phyloP scores from a whole-genome alignment of 2,888 invertebrate genomes.

The Pantelozetes paolii region DNA sequence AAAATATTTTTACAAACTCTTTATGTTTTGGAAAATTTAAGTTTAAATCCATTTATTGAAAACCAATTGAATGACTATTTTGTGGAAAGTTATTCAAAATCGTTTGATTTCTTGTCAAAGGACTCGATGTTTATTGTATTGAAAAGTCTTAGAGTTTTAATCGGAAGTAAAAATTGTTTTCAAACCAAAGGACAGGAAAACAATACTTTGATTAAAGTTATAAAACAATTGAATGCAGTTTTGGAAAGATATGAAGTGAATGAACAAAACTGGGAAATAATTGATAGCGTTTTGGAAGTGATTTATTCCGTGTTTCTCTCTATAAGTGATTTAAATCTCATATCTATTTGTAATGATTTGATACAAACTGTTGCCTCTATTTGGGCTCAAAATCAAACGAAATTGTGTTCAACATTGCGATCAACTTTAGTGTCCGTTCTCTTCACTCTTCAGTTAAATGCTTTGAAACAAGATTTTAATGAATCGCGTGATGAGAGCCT shows the following conservation, averaged over 20 bases:
- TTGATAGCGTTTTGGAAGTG: constrained; percentile 3
- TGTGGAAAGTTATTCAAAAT: background rate
- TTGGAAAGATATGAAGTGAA: background rate
- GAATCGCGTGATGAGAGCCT: background rate
- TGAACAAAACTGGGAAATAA: constrained; percentile 8
- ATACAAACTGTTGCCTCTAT: background rate
- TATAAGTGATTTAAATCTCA: background rate
- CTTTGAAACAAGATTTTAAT: background rate
- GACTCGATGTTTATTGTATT: background rate
- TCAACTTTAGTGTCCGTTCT: background rate
- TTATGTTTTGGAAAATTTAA: background rate
- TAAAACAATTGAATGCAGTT: background rate
- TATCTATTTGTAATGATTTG: background rate
- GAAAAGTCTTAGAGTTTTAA: constrained; percentile 7
- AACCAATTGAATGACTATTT: background rate
- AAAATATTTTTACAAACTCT: constrained; percentile 1
- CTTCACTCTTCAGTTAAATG: background rate
- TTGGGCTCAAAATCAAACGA: background rate
- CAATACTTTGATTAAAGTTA: background rate
- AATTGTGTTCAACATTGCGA: constrained; percentile 10
- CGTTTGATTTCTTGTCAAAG: background rate
- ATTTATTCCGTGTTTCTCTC: background rate
- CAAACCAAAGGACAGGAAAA: background rate
- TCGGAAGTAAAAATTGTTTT: background rate
- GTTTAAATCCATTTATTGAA: background rate